Conservation (phyloP, 1,140 invertebrate genomes). For the Caenorhabditis inopinata region DNA sequence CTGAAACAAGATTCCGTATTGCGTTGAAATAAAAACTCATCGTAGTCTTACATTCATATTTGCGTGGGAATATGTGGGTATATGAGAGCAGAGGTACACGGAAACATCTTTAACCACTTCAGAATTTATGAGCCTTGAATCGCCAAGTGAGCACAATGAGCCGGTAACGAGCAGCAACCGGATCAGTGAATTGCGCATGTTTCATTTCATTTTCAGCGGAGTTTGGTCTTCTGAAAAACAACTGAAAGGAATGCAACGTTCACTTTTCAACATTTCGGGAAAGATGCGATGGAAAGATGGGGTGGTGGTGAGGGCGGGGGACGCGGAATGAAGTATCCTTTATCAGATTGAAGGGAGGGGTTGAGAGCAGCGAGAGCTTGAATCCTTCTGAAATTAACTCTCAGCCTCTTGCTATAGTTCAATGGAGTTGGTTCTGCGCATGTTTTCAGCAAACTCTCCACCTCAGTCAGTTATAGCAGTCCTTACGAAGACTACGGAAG, state of each 20-base stretch:
- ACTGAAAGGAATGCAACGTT: too few relatives aligned
- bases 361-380: too few relatives aligned
- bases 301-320: background rate
- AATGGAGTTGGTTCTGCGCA: too few relatives aligned
- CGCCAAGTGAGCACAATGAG: background rate
- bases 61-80: background rate
- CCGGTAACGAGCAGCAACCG: background rate
- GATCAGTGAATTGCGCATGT: background rate
- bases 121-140: background rate
- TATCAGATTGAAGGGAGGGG: too few relatives aligned
- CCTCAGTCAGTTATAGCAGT: too few relatives aligned
- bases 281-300: background rate
- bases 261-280: too few relatives aligned
- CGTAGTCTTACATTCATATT: slow-evolving; percentile 21
- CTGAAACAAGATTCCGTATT: background rate
- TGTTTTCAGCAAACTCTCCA: too few relatives aligned
- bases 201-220: slow-evolving; percentile 10
- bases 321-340: too few relatives aligned
- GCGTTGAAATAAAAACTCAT: background rate
- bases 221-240: too few relatives aligned
- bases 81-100: background rate
- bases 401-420: too few relatives aligned
- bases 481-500: too few relatives aligned
- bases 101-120: slow-evolving; percentile 19
- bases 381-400: too few relatives aligned